Conservation (phyloP, 2,888 invertebrate genomes). For the Eubasilissa splendida region DNA sequence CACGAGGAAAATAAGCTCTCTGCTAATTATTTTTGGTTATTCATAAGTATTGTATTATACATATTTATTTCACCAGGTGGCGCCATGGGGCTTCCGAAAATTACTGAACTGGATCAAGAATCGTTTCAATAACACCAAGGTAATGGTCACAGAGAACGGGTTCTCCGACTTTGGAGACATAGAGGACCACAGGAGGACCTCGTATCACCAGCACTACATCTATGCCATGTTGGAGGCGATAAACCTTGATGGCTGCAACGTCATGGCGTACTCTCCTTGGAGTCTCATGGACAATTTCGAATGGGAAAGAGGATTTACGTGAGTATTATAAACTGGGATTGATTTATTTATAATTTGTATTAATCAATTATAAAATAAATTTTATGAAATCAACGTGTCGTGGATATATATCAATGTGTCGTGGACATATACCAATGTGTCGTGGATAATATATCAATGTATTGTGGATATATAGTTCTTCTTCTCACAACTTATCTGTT, state of each 20-base stretch:
- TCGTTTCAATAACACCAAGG: constrained; percentile 70
- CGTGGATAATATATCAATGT: too few species aligned
- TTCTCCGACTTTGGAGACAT: constrained; percentile 71
- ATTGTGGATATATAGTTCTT: too few species aligned
- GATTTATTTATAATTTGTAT: too few species aligned
- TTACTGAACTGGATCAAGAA: constrained; percentile 72
- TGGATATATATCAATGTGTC: too few species aligned
- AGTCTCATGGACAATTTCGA: constrained; percentile 89
- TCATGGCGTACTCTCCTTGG: constrained; percentile 84
- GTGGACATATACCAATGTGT: too few species aligned
- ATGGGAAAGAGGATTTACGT: constrained; percentile 85
- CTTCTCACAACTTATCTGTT: too few species aligned
- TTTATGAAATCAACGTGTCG: too few species aligned
- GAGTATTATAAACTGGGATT: constrained; percentile 62
- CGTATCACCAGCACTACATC: constrained; percentile 73
- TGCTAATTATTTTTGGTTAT: too few species aligned
- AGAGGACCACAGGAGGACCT: constrained; percentile 72
- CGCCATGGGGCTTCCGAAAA: constrained; percentile 74
- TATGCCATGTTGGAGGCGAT: constrained; percentile 70
- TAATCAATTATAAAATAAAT: too few species aligned
- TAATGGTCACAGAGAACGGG: constrained; percentile 74
- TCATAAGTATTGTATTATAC: too few species aligned
- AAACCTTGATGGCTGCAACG: constrained; percentile 75
- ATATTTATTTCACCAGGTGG: constrained; percentile 65
- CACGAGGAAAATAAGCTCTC: too few species aligned